Evolutionary conservation across 2,113 vertebrate genomes (phyloP).

Genomic region (Brachypodius melanocephalos): DNA sequence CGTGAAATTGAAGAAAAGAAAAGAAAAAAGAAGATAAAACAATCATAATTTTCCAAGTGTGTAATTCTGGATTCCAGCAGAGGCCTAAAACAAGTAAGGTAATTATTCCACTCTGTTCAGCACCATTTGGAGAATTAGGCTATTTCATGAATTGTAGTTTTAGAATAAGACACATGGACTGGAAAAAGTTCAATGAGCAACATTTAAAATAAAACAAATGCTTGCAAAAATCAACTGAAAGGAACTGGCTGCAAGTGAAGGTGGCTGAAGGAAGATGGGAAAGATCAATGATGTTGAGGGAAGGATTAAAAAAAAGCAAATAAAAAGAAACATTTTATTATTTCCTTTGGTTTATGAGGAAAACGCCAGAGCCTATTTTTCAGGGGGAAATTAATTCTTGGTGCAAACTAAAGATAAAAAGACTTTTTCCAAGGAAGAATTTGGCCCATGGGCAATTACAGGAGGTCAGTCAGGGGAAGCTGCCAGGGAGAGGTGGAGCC

Average conservation of each 20-base stretch:
- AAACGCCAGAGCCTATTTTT: neutral
- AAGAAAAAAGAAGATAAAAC: conserved; percentile 20
- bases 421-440: neutral
- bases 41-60: conserved; percentile 62
- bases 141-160: conserved; percentile 49
- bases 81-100: conserved; percentile 49
- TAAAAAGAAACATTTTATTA: neutral
- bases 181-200: conserved; percentile 43
- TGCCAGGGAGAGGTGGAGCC: conserved; percentile 21
- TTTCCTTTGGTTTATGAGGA: neutral
- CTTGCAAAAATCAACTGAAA: neutral
- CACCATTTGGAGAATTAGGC: conserved; percentile 47
- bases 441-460: neutral
- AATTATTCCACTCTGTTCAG: conserved; percentile 68
- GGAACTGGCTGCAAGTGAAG: neutral
- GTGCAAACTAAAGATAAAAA: neutral
- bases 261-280: neutral
- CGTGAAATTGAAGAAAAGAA: neutral
- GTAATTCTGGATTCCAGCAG: conserved; percentile 57
- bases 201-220: neutral
- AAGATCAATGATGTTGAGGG: neutral
- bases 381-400: neutral
- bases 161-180: conserved; percentile 50
- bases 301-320: neutral
- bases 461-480: neutral